phyloP scores from a whole-genome alignment of 2,113 vertebrate species.

The Sclerurus mexicanus region DNA sequence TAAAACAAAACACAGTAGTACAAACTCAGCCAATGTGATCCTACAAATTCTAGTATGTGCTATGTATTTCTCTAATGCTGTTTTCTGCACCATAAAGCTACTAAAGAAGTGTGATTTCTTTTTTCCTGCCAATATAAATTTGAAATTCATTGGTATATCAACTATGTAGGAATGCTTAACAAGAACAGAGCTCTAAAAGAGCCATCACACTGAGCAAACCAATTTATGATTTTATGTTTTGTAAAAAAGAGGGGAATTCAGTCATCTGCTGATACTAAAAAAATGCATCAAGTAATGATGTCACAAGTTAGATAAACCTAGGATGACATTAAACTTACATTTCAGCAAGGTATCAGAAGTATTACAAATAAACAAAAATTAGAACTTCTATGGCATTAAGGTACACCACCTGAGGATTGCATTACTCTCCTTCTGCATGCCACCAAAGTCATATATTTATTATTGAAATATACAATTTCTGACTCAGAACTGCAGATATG shows the following conservation, averaged over 20 bases:
- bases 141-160: neutral
- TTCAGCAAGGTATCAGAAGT: neutral
- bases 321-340: neutral
- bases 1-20: neutral
- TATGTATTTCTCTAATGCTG: neutral
- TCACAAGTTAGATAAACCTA: neutral
- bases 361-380: constrained; percentile 9
- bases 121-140: neutral
- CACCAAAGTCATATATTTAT: neutral
- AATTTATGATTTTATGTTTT: neutral
- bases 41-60: neutral
- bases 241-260: neutral
- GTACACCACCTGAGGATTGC: neutral
- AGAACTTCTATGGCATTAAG: neutral
- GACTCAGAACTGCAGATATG: neutral
- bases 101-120: neutral
- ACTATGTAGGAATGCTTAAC: neutral
- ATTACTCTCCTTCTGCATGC: neutral
- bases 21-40: neutral
- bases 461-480: neutral
- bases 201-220: neutral
- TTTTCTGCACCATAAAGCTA: neutral
- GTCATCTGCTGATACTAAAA: neutral
- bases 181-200: neutral
- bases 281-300: neutral